These are phyloP conservation scores for Syrphus vitripennis DNA, from an alignment of 2,888 invertebrate genomes.

Conservation along the genomic window DNA sequence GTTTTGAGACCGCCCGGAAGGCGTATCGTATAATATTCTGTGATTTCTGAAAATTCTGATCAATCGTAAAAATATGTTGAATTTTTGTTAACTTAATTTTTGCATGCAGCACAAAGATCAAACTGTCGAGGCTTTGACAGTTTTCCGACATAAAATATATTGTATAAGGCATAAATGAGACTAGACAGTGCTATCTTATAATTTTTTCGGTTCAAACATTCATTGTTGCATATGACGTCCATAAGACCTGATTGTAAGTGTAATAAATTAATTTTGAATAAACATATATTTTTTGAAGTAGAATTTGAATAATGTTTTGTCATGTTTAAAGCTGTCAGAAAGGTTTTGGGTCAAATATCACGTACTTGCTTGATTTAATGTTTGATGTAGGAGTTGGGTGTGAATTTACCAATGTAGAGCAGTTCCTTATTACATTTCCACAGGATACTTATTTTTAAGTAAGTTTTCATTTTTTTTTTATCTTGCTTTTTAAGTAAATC, in stretches of 20 bases:
- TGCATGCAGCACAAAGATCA: not conserved
- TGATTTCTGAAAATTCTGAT: not conserved
- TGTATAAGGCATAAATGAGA: not conserved
- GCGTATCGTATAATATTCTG: not conserved
- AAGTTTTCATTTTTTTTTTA: no score
- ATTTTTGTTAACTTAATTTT: conserved; percentile 7
- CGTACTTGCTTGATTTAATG: not conserved
- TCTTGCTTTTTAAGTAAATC: no score
- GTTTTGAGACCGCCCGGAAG: conserved; percentile 57
- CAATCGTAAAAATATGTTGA: conserved; percentile 1
- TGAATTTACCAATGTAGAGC: no score
- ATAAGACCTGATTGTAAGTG: not conserved
- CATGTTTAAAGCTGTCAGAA: not conserved
- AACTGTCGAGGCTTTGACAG: not conserved
- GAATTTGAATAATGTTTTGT: not conserved
- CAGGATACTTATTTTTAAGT: no score
- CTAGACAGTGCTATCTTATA: conserved; percentile 5
- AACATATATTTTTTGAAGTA: not conserved
- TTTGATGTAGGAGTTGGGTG: not conserved
- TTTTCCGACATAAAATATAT: not conserved
- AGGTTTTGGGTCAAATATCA: not conserved
- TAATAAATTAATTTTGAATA: conserved; percentile 2
- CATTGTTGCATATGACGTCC: not conserved
- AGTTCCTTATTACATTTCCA: no score
- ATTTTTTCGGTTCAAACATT: not conserved